These are phyloP conservation scores for Himalopsyche japonica DNA, from an alignment of 2,888 invertebrate species.

Conservation along the genomic window DNA sequence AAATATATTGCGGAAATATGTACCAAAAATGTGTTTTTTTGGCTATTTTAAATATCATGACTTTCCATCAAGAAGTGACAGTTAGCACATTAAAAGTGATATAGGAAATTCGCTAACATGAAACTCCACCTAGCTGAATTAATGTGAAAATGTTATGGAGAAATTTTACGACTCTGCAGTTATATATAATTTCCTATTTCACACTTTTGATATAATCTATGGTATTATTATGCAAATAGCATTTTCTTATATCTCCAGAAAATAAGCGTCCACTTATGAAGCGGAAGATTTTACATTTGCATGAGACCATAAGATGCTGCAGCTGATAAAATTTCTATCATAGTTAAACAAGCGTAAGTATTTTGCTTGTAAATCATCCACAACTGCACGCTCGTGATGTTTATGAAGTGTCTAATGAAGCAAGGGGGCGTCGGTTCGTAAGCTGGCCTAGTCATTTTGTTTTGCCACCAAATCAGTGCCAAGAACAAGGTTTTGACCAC, in stretches of 20 bases:
- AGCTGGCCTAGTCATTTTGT: slow-evolving; percentile 12
- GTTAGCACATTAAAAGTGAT: no score
- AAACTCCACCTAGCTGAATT: no score
- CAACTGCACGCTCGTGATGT: slow-evolving; percentile 16
- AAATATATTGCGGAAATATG: no score
- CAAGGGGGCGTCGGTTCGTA: neutral
- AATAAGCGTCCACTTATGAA: neutral
- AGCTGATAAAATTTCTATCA: neutral
- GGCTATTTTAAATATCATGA: no score
- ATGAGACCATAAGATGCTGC: slow-evolving; percentile 1
- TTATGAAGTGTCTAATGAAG: slow-evolving; percentile 28
- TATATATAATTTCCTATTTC: neutral
- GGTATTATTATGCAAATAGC: neutral
- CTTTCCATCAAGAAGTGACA: no score
- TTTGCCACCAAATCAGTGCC: slow-evolving; percentile 8
- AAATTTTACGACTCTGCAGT: neutral
- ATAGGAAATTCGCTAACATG: no score
- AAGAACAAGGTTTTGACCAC: neutral
- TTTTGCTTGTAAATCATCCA: slow-evolving; percentile 18
- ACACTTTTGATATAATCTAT: neutral
- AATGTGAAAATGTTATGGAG: no score
- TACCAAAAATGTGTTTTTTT: no score
- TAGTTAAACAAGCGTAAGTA: neutral
- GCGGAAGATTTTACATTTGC: slow-evolving; percentile 6
- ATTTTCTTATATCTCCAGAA: neutral